Percentiles rank a stretch among this genome's conserved stretches.
These are phyloP conservation scores for Zenarchopterus dispar DNA, from an alignment of 2,797 vertebrate genomes.

Conservation along the genomic window DNA sequence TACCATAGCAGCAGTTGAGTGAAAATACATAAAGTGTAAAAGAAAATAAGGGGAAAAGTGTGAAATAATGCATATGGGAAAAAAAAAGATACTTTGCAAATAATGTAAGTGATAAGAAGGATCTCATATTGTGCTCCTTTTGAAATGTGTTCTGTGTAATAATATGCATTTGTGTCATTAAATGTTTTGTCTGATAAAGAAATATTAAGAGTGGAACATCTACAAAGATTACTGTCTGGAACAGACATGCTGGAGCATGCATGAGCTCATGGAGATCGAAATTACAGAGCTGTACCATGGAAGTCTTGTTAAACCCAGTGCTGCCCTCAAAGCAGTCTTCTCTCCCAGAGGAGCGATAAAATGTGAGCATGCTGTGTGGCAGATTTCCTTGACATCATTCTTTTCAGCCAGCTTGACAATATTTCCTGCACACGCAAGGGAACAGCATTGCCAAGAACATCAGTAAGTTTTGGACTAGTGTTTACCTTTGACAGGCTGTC, in stretches of 20 bases:
- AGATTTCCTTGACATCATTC: conserved; percentile 60
- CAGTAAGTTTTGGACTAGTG: conserved; percentile 41
- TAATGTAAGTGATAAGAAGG: conserved; percentile 4
- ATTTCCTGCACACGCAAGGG: conserved; percentile 62
- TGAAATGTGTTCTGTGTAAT: conserved; percentile 6
- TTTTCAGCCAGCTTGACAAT: conserved; percentile 50
- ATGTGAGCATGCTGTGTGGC: conserved; percentile 54
- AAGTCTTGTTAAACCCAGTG: conserved; percentile 19
- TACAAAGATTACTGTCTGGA: conserved; percentile 16
- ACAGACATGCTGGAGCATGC: conserved; percentile 11
- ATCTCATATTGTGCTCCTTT: not conserved
- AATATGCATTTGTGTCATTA: not conserved
- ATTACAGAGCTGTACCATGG: conserved; percentile 24
- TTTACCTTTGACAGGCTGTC: conserved; percentile 62
- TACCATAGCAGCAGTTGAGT: conserved; percentile 54
- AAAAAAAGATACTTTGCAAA: not conserved
- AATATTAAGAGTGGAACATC: not conserved
- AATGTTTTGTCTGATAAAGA: conserved; percentile 3
- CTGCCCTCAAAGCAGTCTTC: conserved; percentile 24
- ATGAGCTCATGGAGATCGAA: conserved; percentile 47
- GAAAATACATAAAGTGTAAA: conserved; percentile 26
- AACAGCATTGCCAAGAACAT: conserved; percentile 60
- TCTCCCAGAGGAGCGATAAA: conserved; percentile 53
- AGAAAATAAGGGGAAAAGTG: conserved; percentile 31
- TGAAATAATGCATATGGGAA: conserved; percentile 24